Base-by-base conservation (phyloP, 2,888 invertebrate species). In the Ditylenchus weischeri region DNA sequence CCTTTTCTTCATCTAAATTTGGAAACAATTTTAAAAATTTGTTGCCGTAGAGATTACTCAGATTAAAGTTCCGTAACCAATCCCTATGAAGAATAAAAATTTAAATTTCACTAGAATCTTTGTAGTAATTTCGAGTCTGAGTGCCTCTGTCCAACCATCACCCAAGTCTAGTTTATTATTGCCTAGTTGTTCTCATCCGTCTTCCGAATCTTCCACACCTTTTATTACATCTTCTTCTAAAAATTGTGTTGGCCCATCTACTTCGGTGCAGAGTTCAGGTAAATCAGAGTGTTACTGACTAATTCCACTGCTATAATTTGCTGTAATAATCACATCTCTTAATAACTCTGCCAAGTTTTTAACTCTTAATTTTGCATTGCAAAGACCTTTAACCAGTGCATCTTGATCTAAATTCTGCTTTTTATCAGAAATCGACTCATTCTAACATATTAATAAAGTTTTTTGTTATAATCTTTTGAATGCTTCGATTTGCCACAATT, bases 61-160 rank as follows among this genome's bases (percentile, higher is more conserved):
- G 50, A 50, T 19, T 5, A 6, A 19, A 50, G 50, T n/a, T n/a
- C n/a, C n/a, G n/a, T 6, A 19, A 19, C 50, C 50, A 5, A 21
- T 50, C 6, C 50, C 6, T 21, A 50, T 18, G 6, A 21, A 19
- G 21, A 58, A 6, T 18, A 21, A 59, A 29, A 35, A 1, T 15
- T 11, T n/a, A n/a, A 54, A 29, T 7, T 21, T 36, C 11, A 21
- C 23, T 15, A 36, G 23, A 35, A 65, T 23, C 21, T 19, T 36
- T 68, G 35, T 47, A 68, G 68, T 68, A 13, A 70, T 68, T 43
- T 60, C 68, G 8, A 48, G 68, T 38, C 50, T 68, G 19, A 67
- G 43, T 48, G 23, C 66, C 2, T 21, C 59, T 19, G 29, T 38
- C 49, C 19, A 19, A 19, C 13, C 49, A 13, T 49, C 19, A 62